Conservation (phyloP, 2,113 vertebrate species). For the Nymphicus hollandicus region DNA sequence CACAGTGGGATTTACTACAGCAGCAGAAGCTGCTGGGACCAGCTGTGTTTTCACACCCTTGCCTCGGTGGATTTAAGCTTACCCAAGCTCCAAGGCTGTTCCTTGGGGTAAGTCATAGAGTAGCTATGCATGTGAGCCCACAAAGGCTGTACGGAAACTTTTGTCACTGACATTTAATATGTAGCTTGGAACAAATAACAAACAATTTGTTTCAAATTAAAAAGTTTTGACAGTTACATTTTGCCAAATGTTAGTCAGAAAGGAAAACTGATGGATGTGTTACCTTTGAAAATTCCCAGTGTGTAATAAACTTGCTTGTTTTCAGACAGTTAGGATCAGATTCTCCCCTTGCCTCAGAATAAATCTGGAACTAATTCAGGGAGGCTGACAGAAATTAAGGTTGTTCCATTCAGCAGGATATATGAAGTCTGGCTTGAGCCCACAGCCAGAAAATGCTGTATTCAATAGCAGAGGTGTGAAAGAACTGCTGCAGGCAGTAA, state of each 20-base stretch:
- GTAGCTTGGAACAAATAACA: slow-evolving; percentile 12
- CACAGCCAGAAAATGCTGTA: background rate
- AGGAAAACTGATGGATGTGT: background rate
- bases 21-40: background rate
- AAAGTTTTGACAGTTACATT: background rate
- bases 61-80: background rate
- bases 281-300: background rate
- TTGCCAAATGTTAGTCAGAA: slow-evolving; percentile 18
- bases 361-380: background rate
- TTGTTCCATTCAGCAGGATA: background rate
- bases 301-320: background rate
- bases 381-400: background rate
- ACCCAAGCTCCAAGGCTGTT: background rate
- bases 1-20: background rate
- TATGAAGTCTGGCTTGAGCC: background rate
- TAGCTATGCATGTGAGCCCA: background rate
- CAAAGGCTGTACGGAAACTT: background rate
- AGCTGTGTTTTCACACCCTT: slow-evolving; percentile 12
- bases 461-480: background rate
- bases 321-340: background rate
- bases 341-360: background rate
- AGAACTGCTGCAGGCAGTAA: background rate
- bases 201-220: slow-evolving; percentile 17
- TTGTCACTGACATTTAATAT: background rate
- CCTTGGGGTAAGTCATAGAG: background rate